These are phyloP conservation scores for Rhynchophorus ferrugineus DNA, from an alignment of 1,140 invertebrate species.

Conservation along the genomic window DNA sequence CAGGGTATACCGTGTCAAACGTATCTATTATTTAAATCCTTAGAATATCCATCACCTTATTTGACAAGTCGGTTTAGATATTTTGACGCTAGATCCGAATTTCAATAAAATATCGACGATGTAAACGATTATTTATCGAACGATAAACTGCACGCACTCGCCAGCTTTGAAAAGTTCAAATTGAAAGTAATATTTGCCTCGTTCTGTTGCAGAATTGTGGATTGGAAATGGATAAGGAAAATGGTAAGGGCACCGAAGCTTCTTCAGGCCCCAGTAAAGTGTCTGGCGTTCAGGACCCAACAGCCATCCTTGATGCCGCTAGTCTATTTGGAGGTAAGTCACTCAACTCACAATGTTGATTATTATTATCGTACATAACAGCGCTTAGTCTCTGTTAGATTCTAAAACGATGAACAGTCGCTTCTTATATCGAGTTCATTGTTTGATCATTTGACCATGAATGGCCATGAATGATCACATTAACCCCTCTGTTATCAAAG, in stretches of 20 bases:
- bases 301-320: conserved; percentile 54
- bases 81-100: conserved; percentile 10
- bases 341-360: background rate
- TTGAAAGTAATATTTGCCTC: no score
- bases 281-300: conserved; percentile 41
- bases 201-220: conserved; percentile 30
- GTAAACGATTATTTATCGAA: background rate
- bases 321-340: conserved; percentile 55
- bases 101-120: conserved; percentile 1
- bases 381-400: no score
- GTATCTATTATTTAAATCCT: background rate
- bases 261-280: conserved; percentile 38
- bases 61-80: conserved; percentile 12
- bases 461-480: no score
- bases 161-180: no score
- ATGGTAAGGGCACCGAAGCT: conserved; percentile 40
- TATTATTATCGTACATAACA: no score
- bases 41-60: conserved; percentile 8
- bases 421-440: no score
- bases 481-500: no score
- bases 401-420: no score
- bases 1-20: conserved; percentile 4
- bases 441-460: no score
- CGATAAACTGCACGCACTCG: no score
- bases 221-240: conserved; percentile 43